These are phyloP conservation scores for Rhopilema esculentum DNA, from an alignment of 30 jellyfish, hydroid and myxozoan species.

Conservation along the genomic window DNA sequence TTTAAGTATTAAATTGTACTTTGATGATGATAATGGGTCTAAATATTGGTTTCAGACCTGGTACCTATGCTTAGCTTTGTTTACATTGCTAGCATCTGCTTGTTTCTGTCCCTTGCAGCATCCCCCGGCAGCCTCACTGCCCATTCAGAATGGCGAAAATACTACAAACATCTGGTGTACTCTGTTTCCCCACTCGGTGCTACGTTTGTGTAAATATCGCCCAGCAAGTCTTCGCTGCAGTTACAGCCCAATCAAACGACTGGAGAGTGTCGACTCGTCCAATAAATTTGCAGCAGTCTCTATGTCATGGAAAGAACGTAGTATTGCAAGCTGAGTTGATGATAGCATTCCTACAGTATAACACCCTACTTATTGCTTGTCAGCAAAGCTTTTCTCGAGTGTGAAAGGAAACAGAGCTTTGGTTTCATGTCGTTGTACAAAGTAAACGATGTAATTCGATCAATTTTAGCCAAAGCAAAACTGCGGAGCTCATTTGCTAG, in stretches of 20 bases:
- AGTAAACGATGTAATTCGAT: background rate
- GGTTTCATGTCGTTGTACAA: background rate
- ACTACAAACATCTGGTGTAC: constrained; percentile 40
- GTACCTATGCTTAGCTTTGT: background rate
- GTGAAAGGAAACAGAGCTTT: background rate
- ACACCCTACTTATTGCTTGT: background rate
- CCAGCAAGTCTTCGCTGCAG: constrained; percentile 38
- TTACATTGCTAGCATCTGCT: background rate
- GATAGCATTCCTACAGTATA: constrained; percentile 10
- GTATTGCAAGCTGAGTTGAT: constrained; percentile 47
- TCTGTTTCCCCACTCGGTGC: constrained; percentile 11
- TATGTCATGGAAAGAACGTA: constrained; percentile 54
- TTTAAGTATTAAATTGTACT: too few species aligned
- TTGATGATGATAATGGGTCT: too few species aligned
- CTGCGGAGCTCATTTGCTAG: background rate
- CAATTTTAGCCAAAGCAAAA: background rate
- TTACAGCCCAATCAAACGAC: constrained; percentile 26
- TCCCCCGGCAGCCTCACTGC: constrained; percentile 13
- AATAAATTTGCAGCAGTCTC: constrained; percentile 12
- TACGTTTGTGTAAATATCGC: constrained; percentile 40
- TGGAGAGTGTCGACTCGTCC: constrained; percentile 11
- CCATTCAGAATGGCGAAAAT: background rate
- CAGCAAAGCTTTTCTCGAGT: background rate
- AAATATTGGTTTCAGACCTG: background rate
- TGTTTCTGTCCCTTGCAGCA: background rate